Percentiles rank a stretch among this genome's conserved stretches.
Conservation (phyloP, 2,797 vertebrate species). For the Pagetopsis macropterus region DNA sequence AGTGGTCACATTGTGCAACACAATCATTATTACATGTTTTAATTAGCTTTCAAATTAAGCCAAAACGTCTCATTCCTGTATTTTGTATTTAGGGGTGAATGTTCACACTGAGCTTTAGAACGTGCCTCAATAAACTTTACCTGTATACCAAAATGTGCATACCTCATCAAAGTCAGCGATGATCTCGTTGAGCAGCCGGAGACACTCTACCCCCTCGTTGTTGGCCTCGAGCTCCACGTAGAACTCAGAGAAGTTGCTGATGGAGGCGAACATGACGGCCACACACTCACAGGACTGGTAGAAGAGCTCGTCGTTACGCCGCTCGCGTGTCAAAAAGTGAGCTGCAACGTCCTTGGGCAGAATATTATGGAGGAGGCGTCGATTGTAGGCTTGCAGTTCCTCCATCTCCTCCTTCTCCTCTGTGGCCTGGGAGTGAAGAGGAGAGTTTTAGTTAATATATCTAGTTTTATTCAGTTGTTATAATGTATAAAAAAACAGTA, state of each 20-base stretch:
- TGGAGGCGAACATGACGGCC: conserved; percentile 97
- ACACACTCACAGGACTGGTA: conserved; percentile 97
- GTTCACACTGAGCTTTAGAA: neutral
- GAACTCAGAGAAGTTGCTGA: conserved; percentile 97
- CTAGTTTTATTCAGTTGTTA: neutral
- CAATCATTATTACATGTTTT: neutral
- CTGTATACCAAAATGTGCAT: too few species aligned
- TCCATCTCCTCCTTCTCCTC: conserved; percentile 99
- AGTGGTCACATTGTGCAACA: neutral
- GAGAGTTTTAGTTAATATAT: conserved; percentile 22
- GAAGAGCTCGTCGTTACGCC: conserved; percentile 94
- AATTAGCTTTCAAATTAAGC: too few species aligned
- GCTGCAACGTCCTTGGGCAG: conserved; percentile 95
- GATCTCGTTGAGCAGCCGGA: conserved; percentile 95
- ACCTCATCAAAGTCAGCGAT: conserved; percentile 96
- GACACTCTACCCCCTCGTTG: conserved; percentile 95
- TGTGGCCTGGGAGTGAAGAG: conserved; percentile 84
- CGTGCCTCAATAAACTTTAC: conserved; percentile 44
- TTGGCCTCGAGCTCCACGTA: conserved; percentile 97
- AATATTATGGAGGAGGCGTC: conserved; percentile 94
- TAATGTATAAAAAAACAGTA: too few species aligned
- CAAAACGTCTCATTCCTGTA: too few species aligned
- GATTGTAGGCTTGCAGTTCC: conserved; percentile 95
- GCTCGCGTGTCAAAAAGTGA: conserved; percentile 92
- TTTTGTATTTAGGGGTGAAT: too few species aligned